These are phyloP conservation scores for Dendrocincla tyrannina DNA, from an alignment of 2,797 vertebrate genomes.

Conservation along the genomic window DNA sequence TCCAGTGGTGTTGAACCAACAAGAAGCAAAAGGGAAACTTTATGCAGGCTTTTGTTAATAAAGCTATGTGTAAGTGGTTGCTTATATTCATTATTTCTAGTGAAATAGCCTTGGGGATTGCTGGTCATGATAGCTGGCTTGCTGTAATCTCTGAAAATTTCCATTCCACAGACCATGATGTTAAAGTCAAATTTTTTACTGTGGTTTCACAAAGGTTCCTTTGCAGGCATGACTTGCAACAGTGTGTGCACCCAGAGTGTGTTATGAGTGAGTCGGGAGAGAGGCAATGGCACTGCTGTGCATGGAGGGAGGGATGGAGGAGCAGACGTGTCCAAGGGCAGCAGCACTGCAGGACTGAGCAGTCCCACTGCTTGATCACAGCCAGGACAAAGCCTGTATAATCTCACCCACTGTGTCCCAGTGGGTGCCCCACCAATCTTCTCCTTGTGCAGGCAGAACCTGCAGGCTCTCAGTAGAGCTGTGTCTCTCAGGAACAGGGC, in stretches of 20 bases:
- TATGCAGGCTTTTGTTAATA: neutral
- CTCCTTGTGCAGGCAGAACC: neutral
- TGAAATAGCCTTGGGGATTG: neutral
- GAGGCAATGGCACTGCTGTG: neutral
- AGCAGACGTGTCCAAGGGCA: neutral
- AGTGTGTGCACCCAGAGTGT: fast-evolving
- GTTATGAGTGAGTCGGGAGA: neutral
- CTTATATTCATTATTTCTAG: neutral
- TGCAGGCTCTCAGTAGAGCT: neutral
- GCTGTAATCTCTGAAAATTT: neutral
- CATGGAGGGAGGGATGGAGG: neutral
- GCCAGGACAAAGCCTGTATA: neutral
- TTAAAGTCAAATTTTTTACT: neutral
- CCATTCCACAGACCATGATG: fast-evolving
- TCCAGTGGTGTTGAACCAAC: fast-evolving
- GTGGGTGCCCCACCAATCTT: neutral
- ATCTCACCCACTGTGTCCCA: neutral
- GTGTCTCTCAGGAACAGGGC: neutral
- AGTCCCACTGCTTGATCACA: no score
- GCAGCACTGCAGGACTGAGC: fast-evolving
- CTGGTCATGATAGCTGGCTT: neutral
- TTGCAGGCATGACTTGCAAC: neutral
- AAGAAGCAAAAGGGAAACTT: neutral
- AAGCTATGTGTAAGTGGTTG: neutral
- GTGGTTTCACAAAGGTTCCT: neutral